These are phyloP conservation scores for Ammodramus savannarum DNA, from an alignment of 2,113 vertebrate genomes.

Conservation along the genomic window DNA sequence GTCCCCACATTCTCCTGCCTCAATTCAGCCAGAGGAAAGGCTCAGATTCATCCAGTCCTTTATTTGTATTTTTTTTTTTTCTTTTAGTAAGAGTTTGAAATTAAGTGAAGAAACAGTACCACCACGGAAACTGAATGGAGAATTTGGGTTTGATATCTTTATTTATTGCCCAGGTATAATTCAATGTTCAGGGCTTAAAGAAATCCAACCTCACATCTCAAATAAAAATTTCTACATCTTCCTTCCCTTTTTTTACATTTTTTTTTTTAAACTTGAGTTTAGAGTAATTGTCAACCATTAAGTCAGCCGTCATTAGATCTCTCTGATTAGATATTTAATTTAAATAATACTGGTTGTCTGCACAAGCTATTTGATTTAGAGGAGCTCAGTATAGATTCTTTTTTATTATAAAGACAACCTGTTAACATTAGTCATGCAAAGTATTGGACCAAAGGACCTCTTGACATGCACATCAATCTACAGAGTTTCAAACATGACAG, in stretches of 20 bases:
- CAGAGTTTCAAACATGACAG: not conserved
- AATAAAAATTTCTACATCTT: not conserved
- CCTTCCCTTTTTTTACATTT: not conserved
- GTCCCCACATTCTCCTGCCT: not conserved
- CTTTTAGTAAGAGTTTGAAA: not conserved
- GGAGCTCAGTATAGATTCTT: not conserved
- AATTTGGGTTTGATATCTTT: not conserved
- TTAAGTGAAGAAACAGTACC: not conserved
- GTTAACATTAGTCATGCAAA: not conserved
- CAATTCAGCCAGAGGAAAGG: not conserved
- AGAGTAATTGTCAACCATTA: not conserved
- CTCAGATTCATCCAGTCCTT: not conserved
- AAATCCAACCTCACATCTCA: not conserved
- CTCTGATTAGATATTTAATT: not conserved
- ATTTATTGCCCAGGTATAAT: not conserved
- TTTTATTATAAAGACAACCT: not conserved
- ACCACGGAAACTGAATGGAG: not conserved
- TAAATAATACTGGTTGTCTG: not conserved
- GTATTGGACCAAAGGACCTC: not conserved
- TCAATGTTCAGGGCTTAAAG: not conserved
- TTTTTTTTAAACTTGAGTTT: not conserved
- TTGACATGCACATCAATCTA: not conserved
- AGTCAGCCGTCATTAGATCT: not conserved
- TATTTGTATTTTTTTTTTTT: not conserved
- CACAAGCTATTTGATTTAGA: not conserved